Evolutionary conservation across 2,888 invertebrate species (phyloP).

Genomic region (Abscondita cerata): DNA sequence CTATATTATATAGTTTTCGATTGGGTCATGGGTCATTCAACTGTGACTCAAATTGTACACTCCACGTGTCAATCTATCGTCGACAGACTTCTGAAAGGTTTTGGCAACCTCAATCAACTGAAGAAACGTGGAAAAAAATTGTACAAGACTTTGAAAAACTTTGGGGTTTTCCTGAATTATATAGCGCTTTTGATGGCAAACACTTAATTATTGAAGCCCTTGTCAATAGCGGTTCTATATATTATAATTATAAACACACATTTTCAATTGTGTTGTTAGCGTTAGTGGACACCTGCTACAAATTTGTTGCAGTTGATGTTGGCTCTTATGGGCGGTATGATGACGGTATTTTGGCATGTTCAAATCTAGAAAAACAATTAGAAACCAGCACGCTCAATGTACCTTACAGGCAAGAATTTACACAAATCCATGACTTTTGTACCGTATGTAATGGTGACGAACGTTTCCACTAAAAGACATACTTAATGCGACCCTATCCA

Average conservation of each 20-base stretch:
- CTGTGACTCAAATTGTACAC: neutral
- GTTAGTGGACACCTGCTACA: neutral
- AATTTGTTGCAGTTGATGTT: neutral
- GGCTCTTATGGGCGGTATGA: neutral
- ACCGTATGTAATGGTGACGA: neutral
- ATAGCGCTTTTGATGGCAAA: neutral
- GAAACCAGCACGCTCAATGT: neutral
- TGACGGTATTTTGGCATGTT: neutral
- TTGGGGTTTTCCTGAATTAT: neutral
- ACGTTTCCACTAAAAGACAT: neutral
- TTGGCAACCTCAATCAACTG: neutral
- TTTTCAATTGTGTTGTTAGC: constrained; percentile 1
- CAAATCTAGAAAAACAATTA: neutral
- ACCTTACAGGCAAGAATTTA: neutral
- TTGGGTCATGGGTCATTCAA: neutral
- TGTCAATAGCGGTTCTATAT: neutral
- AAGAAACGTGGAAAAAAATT: neutral
- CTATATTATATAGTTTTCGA: neutral
- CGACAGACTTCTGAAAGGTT: neutral
- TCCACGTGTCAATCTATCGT: neutral
- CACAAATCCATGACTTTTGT: neutral
- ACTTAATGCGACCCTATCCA: neutral
- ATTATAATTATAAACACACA: neutral
- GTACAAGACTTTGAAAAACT: neutral
- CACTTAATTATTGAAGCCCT: neutral